Evolutionary conservation across 2,113 vertebrate genomes (phyloP).

Genomic region (Myocastor coypus): DNA sequence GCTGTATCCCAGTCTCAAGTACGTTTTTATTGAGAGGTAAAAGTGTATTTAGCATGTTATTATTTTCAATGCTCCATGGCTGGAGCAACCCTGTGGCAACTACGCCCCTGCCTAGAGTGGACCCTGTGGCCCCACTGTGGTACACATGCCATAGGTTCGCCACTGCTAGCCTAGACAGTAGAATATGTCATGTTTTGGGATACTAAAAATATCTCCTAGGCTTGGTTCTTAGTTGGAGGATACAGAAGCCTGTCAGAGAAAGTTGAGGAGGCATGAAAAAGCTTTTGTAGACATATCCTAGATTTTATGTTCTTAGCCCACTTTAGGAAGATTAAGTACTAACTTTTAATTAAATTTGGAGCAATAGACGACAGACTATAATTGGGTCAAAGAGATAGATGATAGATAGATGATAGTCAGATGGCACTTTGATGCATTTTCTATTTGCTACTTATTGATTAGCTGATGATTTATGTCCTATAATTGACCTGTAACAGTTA

Average conservation of each 20-base stretch:
- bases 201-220: background rate
- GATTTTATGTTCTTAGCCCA: background rate
- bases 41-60: background rate
- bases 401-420: background rate
- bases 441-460: background rate
- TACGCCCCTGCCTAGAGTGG: background rate
- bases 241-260: rapidly evolving
- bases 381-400: background rate
- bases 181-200: background rate
- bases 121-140: background rate
- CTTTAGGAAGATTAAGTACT: background rate
- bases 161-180: too few species aligned
- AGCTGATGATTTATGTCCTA: background rate
- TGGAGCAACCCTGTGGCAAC: background rate
- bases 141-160: too few species aligned
- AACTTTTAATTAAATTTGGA: background rate
- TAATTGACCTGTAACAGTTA: background rate
- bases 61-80: background rate
- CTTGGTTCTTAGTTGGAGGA: background rate
- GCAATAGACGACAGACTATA: background rate
- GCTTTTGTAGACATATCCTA: background rate
- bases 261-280: background rate
- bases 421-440: background rate
- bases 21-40: background rate
- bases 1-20: too few species aligned